A percentile compares a stretch with the other conserved stretches of the same genome.
Evolutionary conservation across 2,888 invertebrate species (phyloP).

Genomic region (Nomada ferruginata): DNA sequence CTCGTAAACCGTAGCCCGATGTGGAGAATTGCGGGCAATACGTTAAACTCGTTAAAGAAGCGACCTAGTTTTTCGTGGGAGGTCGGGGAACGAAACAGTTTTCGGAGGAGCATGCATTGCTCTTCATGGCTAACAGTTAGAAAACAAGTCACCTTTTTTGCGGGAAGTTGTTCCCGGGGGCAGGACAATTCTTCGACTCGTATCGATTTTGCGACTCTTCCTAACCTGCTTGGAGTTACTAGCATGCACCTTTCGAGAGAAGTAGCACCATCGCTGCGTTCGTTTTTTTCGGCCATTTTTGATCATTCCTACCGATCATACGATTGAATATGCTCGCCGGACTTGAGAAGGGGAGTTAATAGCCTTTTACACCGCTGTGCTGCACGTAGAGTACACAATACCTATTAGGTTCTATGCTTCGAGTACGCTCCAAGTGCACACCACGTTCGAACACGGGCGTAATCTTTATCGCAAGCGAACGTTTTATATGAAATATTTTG

Average conservation of each 20-base stretch:
- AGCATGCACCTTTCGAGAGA: slow-evolving; percentile 39
- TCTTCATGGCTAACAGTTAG: not conserved
- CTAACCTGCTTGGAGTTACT: slow-evolving; percentile 13
- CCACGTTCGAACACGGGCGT: not conserved
- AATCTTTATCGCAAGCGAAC: not conserved
- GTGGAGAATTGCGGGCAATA: slow-evolving; percentile 8
- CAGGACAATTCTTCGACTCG: slow-evolving; percentile 11
- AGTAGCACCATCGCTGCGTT: slow-evolving; percentile 45
- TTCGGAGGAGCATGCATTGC: not conserved
- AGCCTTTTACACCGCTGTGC: slow-evolving; percentile 9
- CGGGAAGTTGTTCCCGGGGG: not conserved
- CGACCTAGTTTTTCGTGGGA: slow-evolving; percentile 1
- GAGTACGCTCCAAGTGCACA: not conserved
- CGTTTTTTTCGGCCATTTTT: slow-evolving; percentile 42
- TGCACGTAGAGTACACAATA: not conserved
- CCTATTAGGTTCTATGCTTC: not conserved
- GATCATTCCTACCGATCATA: not conserved
- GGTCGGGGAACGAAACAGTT: slow-evolving; percentile 18
- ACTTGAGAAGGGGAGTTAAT: not conserved
- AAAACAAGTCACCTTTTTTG: not conserved
- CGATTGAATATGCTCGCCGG: not conserved
- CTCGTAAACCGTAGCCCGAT: not conserved
- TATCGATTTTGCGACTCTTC: slow-evolving; percentile 6
- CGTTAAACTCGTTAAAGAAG: slow-evolving; percentile 6
- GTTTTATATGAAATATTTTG: not conserved